Evolutionary conservation across 2,113 vertebrate species (phyloP), one percentile per base, ranked within the genome.

Genomic region (Lasiurus borealis): DNA sequence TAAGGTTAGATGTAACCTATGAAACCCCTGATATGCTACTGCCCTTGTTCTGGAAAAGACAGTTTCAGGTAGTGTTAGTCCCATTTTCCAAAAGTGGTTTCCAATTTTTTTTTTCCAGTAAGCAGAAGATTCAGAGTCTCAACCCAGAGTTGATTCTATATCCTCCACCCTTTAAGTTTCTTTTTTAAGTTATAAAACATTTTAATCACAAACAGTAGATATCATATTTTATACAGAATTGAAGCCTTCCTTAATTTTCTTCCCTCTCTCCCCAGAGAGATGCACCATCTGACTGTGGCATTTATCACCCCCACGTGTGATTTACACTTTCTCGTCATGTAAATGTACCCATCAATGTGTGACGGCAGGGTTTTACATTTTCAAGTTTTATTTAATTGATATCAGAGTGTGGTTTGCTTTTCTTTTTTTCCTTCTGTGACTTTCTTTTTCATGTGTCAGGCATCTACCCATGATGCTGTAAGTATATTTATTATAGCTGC

Each of bases 381-480:
- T 71, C 34, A 52, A 44, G 46, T 69, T 93, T 59, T 71, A 85
- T 66, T 52, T 94, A 72, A 54, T 62, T 62, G 52, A 11, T 50
- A 57, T 64, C 46, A 54, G 73, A 29, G 16, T 46, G 27, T 71
- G 29, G 50, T 46, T 95, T 68, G 21, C n/a, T 48, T 40, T 80
- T 76, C 34, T 29, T 57, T 92, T 83, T 90, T 88, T 76, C n/a
- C 52, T 64, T 73, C 87, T 88, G 69, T 89, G 69, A 73, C 54
- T 75, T 95, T 77, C 18, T 66, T 96, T 90, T 90, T 57, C 34
- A 44, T 34, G 7, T 78, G 25, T 82, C 48, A 34, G 34, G 13
- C 66, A 69, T 27, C 76, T 57, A 59, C 13, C 52, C 25, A 31
- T 23, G 25, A 73, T 72, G 52, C 54, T 62, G 2, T 77, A 71